phyloP scores from a whole-genome alignment of 2,888 invertebrate genomes.

The Rhodophaea formosa region DNA sequence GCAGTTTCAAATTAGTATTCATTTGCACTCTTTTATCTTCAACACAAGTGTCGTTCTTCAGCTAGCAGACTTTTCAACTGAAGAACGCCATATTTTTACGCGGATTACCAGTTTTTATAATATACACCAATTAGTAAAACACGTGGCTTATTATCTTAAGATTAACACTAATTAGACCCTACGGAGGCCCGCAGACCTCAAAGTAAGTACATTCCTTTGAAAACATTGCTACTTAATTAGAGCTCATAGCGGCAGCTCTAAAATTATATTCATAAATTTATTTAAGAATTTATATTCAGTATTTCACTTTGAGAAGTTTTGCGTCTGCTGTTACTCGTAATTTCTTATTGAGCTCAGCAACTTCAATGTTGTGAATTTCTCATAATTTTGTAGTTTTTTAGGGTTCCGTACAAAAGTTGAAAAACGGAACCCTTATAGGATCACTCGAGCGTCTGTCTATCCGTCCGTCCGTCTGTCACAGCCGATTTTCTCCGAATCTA shows the following conservation, averaged over 20 bases:
- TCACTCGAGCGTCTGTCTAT: no score
- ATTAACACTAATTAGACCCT: slow-evolving; percentile 74
- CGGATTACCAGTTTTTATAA: slow-evolving; percentile 47
- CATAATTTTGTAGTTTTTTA: no score
- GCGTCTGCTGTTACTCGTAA: not conserved
- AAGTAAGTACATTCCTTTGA: slow-evolving; percentile 67
- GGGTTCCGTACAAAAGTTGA: no score
- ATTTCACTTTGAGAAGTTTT: slow-evolving; percentile 18
- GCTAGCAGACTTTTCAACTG: no score
- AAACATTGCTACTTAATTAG: slow-evolving; percentile 65
- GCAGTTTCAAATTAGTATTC: no score
- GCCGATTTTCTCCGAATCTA: no score
- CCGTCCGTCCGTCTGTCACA: no score
- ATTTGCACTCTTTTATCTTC: no score
- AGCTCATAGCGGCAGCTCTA: slow-evolving; percentile 35
- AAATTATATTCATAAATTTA: slow-evolving; percentile 34
- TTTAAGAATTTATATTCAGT: slow-evolving; percentile 34
- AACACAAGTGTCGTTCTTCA: no score
- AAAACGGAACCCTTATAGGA: no score
- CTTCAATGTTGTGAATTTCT: not conserved
- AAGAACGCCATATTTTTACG: not conserved
- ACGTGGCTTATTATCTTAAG: slow-evolving; percentile 73
- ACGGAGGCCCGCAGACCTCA: slow-evolving; percentile 54
- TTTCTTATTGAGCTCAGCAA: not conserved
- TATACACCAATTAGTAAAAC: slow-evolving; percentile 67